Evolutionary conservation across 2,888 invertebrate species (phyloP), one percentile per base, ranked within the genome.

Genomic region (Volucella inflata): DNA sequence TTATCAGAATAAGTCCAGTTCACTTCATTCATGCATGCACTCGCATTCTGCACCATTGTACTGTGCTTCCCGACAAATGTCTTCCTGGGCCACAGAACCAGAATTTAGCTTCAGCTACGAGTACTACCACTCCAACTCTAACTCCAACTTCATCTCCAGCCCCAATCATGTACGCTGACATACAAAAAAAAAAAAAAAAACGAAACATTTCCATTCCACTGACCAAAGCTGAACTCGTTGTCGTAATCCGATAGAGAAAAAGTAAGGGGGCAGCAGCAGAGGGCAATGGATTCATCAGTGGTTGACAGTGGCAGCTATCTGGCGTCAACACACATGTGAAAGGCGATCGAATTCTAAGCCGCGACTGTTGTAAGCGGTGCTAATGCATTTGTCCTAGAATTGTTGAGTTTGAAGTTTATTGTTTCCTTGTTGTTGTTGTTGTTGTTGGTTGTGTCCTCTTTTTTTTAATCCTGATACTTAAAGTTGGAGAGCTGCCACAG

Each of bases 1-100:
- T 89, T 89, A 89, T 72, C 85, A 53, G 72, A 81, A 81, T 85
- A 81, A 81, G 76, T 81, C 72, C 77, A 68, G 30, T 62, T 16
- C 55, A 50, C 44, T 36, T 42, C 17, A 14, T n/a, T 14, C 16
- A 36, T 11, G 42, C 60, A n/a, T n/a, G 42, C 55, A 36, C 46
- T 8, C 50, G 60, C 64, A 21, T 8, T 30, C 30, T 30, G 30
- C 30, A 30, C 30, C 4, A 30, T 30, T 30, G 30, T 30, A 30
- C 30, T 30, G 0, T 30, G 30, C 6, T 30, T 30, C 30, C 42
- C 21, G 57, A 64, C 51, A 74, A 67, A 74, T 55, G 65, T 67
- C 67, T 46, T 60, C 67, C 67, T 65, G 51, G 64, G 55, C 65
- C 72, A 60, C 71, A 62, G 14, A 78, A 62, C 60, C 65, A 40